A percentile compares a stretch with the other conserved stretches of the same genome.
Evolutionary conservation across 2,113 vertebrate genomes (phyloP).

Genomic region (Ginglymostoma cirratum): DNA sequence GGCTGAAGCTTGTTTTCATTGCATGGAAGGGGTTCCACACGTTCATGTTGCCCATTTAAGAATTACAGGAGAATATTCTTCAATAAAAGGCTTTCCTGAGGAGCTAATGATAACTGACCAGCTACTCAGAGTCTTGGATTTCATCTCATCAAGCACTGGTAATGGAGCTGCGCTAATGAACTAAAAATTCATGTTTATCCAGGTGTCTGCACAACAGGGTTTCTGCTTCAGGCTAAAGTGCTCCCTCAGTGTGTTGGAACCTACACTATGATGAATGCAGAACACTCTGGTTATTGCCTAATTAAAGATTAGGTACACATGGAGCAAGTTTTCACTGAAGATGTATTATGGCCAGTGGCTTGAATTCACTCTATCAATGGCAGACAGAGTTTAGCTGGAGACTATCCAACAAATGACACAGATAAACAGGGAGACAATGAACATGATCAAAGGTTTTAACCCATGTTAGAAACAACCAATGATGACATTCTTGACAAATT

Average conservation of each 20-base stretch:
- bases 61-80: background rate
- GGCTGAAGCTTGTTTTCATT: background rate
- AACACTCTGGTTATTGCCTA: constrained; percentile 9
- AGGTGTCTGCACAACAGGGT: constrained; percentile 22
- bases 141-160: background rate
- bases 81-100: background rate
- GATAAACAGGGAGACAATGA: background rate
- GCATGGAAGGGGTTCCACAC: background rate
- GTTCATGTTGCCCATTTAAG: background rate
- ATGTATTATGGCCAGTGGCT: background rate
- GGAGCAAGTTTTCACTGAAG: background rate
- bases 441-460: background rate
- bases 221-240: constrained; percentile 27
- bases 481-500: background rate
- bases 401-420: background rate
- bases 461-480: background rate
- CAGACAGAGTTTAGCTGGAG: background rate
- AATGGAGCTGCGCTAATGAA: constrained; percentile 10
- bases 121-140: background rate
- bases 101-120: background rate
- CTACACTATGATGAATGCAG: constrained; percentile 1
- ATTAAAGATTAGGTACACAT: constrained; percentile 27
- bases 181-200: constrained; percentile 16
- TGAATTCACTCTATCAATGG: background rate
- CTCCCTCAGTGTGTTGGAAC: background rate